Percentiles rank a stretch among this genome's conserved stretches.
Conservation (phyloP, 2,888 invertebrate species). For the Lissonota sp. region DNA sequence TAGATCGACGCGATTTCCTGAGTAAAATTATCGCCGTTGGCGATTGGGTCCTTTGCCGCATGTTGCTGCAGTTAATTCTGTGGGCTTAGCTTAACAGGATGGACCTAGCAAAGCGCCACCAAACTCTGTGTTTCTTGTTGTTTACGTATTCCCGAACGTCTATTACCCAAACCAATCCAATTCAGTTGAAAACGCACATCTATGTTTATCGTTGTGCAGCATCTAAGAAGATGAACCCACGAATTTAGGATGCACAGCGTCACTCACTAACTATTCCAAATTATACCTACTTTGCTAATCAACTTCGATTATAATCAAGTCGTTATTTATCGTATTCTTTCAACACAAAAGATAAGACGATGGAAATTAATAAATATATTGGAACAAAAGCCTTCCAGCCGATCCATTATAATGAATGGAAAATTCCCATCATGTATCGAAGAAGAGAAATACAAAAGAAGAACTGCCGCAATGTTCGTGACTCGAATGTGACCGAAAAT, state of each 20-base stretch:
- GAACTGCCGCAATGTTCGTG: too few relatives aligned
- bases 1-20: conserved; percentile 67
- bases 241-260: too few relatives aligned
- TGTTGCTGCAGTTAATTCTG: conserved; percentile 44
- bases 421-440: too few relatives aligned
- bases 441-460: too few relatives aligned
- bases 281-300: too few relatives aligned
- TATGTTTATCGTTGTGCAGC: conserved; percentile 14
- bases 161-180: conserved; percentile 54
- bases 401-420: too few relatives aligned
- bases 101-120: conserved; percentile 28
- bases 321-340: too few relatives aligned
- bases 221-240: not conserved
- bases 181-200: conserved; percentile 1
- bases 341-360: too few relatives aligned
- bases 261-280: too few relatives aligned
- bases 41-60: conserved; percentile 57
- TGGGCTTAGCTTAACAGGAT: conserved; percentile 43
- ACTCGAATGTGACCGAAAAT: not conserved
- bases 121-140: conserved; percentile 41
- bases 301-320: too few relatives aligned
- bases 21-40: conserved; percentile 67
- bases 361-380: too few relatives aligned
- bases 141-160: conserved; percentile 48
- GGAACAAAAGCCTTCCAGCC: too few relatives aligned